phyloP scores from a whole-genome alignment of 2,888 invertebrate species.

The Calameuta filiformis region DNA sequence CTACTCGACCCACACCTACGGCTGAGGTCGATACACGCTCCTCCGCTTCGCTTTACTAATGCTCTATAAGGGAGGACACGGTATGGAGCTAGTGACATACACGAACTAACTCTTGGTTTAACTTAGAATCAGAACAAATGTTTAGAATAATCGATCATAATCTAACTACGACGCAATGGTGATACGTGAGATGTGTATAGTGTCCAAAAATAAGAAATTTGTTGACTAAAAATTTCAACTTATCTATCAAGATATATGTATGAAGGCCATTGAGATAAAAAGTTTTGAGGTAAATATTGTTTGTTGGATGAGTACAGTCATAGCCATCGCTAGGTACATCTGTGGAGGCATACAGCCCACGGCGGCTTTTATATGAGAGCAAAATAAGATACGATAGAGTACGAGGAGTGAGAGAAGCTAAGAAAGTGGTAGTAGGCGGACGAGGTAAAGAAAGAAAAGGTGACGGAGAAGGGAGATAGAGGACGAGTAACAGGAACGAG shows the following conservation, averaged over 20 bases:
- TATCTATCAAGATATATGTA: neutral
- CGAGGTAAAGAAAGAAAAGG: conserved; percentile 26
- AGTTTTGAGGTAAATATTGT: neutral
- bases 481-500: conserved; percentile 13
- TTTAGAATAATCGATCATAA: neutral
- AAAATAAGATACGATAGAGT: conserved; percentile 35
- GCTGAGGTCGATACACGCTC: conserved; percentile 58
- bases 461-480: conserved; percentile 17
- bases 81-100: conserved; percentile 24
- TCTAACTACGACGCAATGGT: neutral
- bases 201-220: neutral
- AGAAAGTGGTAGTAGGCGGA: conserved; percentile 39
- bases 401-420: conserved; percentile 38
- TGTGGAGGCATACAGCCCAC: conserved; percentile 44
- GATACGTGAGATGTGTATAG: neutral
- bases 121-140: neutral
- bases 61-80: conserved; percentile 43
- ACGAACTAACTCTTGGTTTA: neutral
- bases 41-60: conserved; percentile 47
- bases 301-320: neutral
- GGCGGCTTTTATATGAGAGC: conserved; percentile 40
- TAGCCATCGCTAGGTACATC: conserved; percentile 34
- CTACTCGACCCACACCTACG: conserved; percentile 53
- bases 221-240: neutral
- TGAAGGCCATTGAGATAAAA: neutral